Percentiles rank a stretch among this genome's conserved stretches.
phyloP scores from a whole-genome alignment of 1,140 invertebrate species.

The Apis cerana region DNA sequence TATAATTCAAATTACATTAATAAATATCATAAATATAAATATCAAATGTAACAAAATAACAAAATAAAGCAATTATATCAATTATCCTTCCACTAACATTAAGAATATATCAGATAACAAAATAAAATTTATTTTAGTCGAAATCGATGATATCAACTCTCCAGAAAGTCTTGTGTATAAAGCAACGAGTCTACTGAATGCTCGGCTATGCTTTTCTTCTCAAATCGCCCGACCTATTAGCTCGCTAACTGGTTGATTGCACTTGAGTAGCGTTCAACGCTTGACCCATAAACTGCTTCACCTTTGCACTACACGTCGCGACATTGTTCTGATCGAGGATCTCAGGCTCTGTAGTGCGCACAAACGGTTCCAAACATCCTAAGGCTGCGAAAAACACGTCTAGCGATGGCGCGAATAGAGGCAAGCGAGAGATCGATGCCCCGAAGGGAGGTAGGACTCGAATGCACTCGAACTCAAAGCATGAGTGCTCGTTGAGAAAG shows the following conservation, averaged over 20 bases:
- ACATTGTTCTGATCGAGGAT: slow-evolving; percentile 17
- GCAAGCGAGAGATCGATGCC: slow-evolving; percentile 31
- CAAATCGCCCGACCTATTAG: slow-evolving; percentile 34
- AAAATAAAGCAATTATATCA: too few species aligned
- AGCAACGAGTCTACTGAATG: neutral
- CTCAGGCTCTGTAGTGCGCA: neutral
- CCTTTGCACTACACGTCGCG: slow-evolving; percentile 31
- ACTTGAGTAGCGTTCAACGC: slow-evolving; percentile 34
- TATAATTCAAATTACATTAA: too few species aligned
- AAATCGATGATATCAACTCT: neutral
- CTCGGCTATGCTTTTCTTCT: slow-evolving; percentile 23
- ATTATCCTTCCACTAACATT: too few species aligned
- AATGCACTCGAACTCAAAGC: slow-evolving; percentile 30
- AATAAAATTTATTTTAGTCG: neutral
- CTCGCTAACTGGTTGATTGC: slow-evolving; percentile 35
- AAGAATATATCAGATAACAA: neutral
- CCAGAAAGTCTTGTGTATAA: neutral
- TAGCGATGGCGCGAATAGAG: neutral
- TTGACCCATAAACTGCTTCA: slow-evolving; percentile 38
- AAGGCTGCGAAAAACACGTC: slow-evolving; percentile 2
- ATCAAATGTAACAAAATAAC: too few species aligned
- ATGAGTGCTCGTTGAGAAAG: slow-evolving; percentile 23
- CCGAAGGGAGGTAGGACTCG: slow-evolving; percentile 22
- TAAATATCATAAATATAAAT: too few species aligned
- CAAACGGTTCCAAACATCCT: slow-evolving; percentile 28